Base-by-base conservation (phyloP, 2,113 vertebrate genomes). In the Crypturellus undulatus region DNA sequence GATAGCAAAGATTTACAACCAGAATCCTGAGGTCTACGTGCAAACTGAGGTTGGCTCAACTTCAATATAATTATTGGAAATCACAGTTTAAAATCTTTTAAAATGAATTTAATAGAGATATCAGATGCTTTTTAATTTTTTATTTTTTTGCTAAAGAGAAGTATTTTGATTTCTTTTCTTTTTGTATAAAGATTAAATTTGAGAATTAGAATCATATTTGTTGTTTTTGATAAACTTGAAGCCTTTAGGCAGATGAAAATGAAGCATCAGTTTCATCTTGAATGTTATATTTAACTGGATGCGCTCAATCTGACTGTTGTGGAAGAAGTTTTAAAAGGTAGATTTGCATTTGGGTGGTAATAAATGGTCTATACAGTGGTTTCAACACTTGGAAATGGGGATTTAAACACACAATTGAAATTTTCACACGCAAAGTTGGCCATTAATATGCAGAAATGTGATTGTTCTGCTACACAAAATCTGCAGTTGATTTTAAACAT, bases 1-100 rank as follows among this genome's bases (percentile, higher is more conserved):
- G 95, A 99, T 99, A 69, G 97, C 99, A 25, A 99, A 99, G 97
- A 95, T 99, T 94, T 97, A 93, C 84, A 97, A 97, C 97, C 97
- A 97, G 86, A 98, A 97, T 70, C 97, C 98, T 0, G 95, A 98
- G 54, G 94, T 97, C 94, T 99, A 98, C 95, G 64, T 86, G 32
- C 63, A 98, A 84, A 98, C 98, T 0, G 99, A 99, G 99, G 99
- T 99, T 83, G 75, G 97, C 92, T 94, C 71, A 69, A 72, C 70
- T 94, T 96, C 83, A 18, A 14, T 93, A 65, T 21, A 1, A 26
- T 87, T 73, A 62, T 89, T 84, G 52, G 56, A 92, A 95, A 91
- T 73, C 43, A 32, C 5, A 14, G 36, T 78, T 71, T 34, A 84
- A 94, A 96, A 87, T 92, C 3, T 81, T 82, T 91, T 70, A 34